A percentile compares a stretch with the other conserved stretches of the same genome.
These are phyloP conservation scores for Mohoua ochrocephala DNA, from an alignment of 2,113 vertebrate genomes.

Conservation along the genomic window DNA sequence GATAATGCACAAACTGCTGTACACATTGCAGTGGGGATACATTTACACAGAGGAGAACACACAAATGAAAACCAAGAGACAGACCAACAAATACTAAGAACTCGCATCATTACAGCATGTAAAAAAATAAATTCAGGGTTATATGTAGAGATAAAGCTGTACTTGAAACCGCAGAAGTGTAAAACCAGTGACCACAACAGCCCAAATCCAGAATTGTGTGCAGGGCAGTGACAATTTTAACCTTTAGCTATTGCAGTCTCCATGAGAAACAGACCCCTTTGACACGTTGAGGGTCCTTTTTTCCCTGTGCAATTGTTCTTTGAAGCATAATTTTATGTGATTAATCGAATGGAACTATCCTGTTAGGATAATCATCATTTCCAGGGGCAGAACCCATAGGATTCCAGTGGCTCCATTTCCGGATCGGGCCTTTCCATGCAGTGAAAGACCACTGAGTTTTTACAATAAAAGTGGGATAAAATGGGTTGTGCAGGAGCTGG, in stretches of 20 bases:
- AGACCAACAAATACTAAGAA: background rate
- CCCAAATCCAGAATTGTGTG: background rate
- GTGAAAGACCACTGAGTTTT: background rate
- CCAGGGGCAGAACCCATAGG: slow-evolving; percentile 16
- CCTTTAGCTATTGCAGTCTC: background rate
- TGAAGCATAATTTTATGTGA: background rate
- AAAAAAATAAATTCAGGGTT: background rate
- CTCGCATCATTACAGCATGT: background rate
- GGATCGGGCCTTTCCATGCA: background rate
- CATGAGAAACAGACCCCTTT: background rate
- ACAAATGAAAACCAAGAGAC: background rate
- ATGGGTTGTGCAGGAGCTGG: background rate
- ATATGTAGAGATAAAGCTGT: background rate
- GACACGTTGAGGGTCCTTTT: background rate
- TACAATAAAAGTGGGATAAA: background rate
- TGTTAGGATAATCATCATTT: background rate
- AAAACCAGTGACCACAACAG: background rate
- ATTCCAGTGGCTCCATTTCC: background rate
- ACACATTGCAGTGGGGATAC: background rate
- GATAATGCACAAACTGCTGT: background rate
- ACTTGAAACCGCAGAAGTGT: background rate
- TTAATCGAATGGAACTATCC: background rate
- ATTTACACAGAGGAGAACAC: background rate
- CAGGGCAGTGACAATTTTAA: background rate
- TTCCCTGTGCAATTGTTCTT: background rate